Base-by-base conservation (phyloP, 2,113 vertebrate species). In the Ailurus styani region DNA sequence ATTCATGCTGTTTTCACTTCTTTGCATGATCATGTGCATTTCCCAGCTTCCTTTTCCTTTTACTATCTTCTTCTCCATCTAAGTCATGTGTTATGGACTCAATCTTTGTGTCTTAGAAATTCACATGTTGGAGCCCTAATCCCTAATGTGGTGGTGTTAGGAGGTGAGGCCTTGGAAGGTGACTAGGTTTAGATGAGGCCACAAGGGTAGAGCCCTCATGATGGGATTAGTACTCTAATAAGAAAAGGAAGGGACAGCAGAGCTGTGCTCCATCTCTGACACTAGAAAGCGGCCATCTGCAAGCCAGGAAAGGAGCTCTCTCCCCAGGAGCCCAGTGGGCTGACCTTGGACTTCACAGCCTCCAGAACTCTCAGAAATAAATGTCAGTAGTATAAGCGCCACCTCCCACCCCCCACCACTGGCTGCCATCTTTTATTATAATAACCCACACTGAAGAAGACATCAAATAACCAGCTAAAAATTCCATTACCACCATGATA, bases 341-440 rank as follows among this genome's bases (percentile, higher is more conserved):
- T 85, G 57, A 37, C 5, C 52, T 92, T 72, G 62, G 20, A 62
- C 25, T 18, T 54, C 14, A 8, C 7, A 81, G 34, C 73, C 15
- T 81, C n/a, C 42, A 78, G 40, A 91, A 47, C 50, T 14, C 3
- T 47, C 25, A 62, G 42, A 62, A 70, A 57, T n/a, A 50, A 57
- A 57, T 47, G 60, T 29, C 47, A 66, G 6, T 45, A 66, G 55
- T n/a, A 45, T 45, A 64, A 66, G 31, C 17, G 3, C 23, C 57
- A 11, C 25, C 25, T 4, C 21, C 15, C 10, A 13, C 18, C 5
- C 12, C 25, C 6, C 40, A n/a, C 17, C 7, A 1, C 13, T 13
- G 5, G 4, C 27, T 50, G 29, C 23, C 50, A 27, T 17, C 21
- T 47, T 47, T 55, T 78, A 13, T 20, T 95, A 23, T 18, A 78